phyloP scores from a whole-genome alignment of 2,113 vertebrate species.

The Eurypyga helias region DNA sequence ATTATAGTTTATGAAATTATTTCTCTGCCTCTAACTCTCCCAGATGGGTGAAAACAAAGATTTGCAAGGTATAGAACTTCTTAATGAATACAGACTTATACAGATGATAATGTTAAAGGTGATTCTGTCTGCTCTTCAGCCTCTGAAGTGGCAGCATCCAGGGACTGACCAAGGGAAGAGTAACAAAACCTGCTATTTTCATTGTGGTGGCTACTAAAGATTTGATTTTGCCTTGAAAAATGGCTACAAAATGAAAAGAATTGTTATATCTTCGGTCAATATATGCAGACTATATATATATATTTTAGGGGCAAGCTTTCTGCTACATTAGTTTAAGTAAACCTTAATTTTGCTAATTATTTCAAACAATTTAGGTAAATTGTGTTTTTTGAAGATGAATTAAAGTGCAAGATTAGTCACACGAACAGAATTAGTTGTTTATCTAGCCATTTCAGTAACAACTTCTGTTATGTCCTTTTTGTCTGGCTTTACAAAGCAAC shows the following conservation, averaged over 20 bases:
- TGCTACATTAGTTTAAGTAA: background rate
- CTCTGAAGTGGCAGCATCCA: background rate
- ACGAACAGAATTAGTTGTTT: slow-evolving; percentile 29
- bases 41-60: slow-evolving; percentile 4
- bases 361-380: slow-evolving; percentile 23
- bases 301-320: background rate
- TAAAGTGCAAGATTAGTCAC: background rate
- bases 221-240: background rate
- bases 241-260: background rate
- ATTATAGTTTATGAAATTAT: slow-evolving; percentile 59
- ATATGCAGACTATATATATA: background rate
- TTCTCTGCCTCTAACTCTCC: slow-evolving; percentile 51
- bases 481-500: slow-evolving; percentile 26
- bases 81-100: slow-evolving; percentile 25
- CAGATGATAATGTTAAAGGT: background rate
- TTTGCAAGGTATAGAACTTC: slow-evolving; percentile 34
- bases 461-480: slow-evolving; percentile 9
- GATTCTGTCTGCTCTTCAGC: background rate
- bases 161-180: background rate
- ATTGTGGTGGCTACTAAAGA: background rate
- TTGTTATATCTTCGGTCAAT: background rate
- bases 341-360: background rate
- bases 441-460: background rate
- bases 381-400: background rate
- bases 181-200: background rate